Conservation (phyloP, 2,888 invertebrate species). For the Agriopis marginaria region DNA sequence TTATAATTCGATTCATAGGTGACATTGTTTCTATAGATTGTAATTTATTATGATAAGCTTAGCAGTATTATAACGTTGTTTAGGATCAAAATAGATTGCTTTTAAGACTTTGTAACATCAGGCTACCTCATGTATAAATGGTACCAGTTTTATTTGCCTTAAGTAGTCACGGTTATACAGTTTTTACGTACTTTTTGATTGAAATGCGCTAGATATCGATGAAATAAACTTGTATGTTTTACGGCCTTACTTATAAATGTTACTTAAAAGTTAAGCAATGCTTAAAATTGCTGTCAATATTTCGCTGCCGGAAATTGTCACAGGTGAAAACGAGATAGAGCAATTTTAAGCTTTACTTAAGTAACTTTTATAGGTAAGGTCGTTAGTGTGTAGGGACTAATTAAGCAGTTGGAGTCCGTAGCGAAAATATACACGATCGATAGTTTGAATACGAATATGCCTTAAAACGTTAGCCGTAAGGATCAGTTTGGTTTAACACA, state of each 20-base stretch:
- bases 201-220: constrained; percentile 35
- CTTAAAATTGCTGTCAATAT: no score
- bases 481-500: constrained; percentile 14
- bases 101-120: constrained; percentile 63
- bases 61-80: constrained; percentile 79
- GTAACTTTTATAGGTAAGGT: no score
- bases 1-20: constrained; percentile 37
- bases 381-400: constrained; percentile 40
- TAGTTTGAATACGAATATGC: constrained; percentile 44
- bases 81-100: constrained; percentile 60
- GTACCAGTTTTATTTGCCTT: constrained; percentile 46
- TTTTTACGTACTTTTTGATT: constrained; percentile 19
- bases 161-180: constrained; percentile 34
- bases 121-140: constrained; percentile 77
- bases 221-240: constrained; percentile 40
- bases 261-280: no score
- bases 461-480: constrained; percentile 32
- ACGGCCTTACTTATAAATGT: no score
- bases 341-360: no score
- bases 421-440: constrained; percentile 57
- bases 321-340: no score
- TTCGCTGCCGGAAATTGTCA: no score
- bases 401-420: constrained; percentile 54
- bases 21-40: constrained; percentile 38
- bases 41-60: constrained; percentile 65